Percentiles rank a stretch among this genome's conserved stretches.
These are phyloP conservation scores for Drosophila biarmipes DNA, from an alignment of 1,140 invertebrate species.

Conservation along the genomic window DNA sequence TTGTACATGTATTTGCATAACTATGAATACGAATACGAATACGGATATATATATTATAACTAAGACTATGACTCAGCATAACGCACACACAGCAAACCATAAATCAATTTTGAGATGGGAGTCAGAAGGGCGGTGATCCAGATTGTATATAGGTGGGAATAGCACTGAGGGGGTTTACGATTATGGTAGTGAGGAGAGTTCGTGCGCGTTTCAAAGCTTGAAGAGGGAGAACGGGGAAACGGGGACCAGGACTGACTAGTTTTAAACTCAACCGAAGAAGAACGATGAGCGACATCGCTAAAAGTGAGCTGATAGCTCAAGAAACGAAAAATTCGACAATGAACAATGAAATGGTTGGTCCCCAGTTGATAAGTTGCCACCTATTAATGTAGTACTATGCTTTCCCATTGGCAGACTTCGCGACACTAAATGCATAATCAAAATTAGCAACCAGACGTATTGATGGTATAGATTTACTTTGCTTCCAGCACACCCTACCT, in stretches of 20 bases:
- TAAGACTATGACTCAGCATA: conserved; percentile 59
- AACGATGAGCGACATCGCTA: conserved; percentile 4
- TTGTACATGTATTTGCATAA: conserved; percentile 32
- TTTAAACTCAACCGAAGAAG: conserved; percentile 24
- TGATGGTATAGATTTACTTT: conserved; percentile 19
- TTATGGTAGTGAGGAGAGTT: neutral
- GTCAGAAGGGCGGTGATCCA: neutral
- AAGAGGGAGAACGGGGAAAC: neutral
- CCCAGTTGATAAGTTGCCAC: conserved; percentile 22
- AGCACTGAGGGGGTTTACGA: conserved; percentile 4
- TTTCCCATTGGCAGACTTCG: conserved; percentile 53
- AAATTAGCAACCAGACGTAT: conserved; percentile 53
- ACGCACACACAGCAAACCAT: conserved; percentile 36
- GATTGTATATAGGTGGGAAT: conserved; percentile 15
- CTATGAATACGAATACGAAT: conserved; percentile 37
- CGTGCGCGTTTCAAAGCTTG: conserved; percentile 1
- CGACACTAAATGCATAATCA: conserved; percentile 59
- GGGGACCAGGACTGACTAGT: conserved; percentile 49
- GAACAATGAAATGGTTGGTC: conserved; percentile 55
- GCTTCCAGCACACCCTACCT: conserved; percentile 50
- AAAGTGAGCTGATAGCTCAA: conserved; percentile 16
- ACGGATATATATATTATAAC: conserved; percentile 19
- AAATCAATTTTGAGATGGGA: conserved; percentile 24
- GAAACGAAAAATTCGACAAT: neutral
- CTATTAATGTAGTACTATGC: conserved; percentile 16